Conservation (phyloP, 2,888 invertebrate species). For the Lampropteryx suffumata region DNA sequence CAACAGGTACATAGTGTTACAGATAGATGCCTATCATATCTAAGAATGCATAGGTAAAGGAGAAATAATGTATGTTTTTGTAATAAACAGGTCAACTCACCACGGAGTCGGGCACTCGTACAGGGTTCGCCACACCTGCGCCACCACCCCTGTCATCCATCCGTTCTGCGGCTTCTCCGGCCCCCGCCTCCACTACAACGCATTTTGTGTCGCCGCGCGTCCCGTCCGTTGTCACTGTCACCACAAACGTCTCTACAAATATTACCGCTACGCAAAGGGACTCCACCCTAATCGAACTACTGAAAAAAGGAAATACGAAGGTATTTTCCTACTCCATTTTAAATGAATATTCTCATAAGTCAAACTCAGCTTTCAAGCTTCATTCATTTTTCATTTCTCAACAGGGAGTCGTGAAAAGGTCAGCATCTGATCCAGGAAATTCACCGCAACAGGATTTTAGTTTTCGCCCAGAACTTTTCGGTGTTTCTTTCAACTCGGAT, state of each 20-base stretch:
- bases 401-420: constrained; percentile 85
- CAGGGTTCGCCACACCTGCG: constrained; percentile 64
- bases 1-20: constrained; percentile 43
- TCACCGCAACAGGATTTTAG: constrained; percentile 83
- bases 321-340: constrained; percentile 44
- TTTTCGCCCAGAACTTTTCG: constrained; percentile 85
- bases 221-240: constrained; percentile 64
- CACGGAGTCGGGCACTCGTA: constrained; percentile 55
- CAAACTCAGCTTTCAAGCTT: not conserved
- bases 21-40: not conserved
- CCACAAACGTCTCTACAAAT: constrained; percentile 56
- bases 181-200: constrained; percentile 71
- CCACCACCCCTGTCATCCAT: constrained; percentile 71
- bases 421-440: constrained; percentile 88
- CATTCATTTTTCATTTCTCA: constrained; percentile 14
- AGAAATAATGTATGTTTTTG: constrained; percentile 2
- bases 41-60: not conserved
- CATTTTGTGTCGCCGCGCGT: constrained; percentile 75
- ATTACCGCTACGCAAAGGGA: constrained; percentile 82
- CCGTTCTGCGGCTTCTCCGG: constrained; percentile 63
- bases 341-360: not conserved
- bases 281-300: constrained; percentile 89
- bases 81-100: constrained; percentile 46
- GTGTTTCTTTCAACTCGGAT: constrained; percentile 84
- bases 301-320: constrained; percentile 87